Base-by-base conservation (phyloP, 2,888 invertebrate species). In the Ophion costatus region DNA sequence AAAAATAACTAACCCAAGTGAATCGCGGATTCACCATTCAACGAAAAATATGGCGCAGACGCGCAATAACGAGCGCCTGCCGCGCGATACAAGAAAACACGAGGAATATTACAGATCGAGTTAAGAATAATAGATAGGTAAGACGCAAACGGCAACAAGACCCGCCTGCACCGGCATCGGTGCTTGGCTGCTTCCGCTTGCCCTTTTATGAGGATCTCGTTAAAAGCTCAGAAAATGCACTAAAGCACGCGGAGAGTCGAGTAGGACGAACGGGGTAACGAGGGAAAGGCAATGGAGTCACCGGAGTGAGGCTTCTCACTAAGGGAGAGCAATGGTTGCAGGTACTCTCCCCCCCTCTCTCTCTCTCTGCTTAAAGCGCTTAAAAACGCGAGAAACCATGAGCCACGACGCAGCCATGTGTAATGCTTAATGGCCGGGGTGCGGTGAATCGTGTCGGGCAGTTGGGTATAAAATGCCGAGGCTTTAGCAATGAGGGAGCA, bases 151-250 rank as follows among this genome's bases (percentile, higher is more conserved):
- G 74, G 64, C 61, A 77, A 71, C 59, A 59, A 73, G 75, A 83
- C 64, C 67, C 51, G 66, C 17, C 69, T 66, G 78, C 29, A 29
- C 64, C 71, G 71, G 33, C 33, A 29, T 70, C 69, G 64, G 80
- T 76, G 75, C 71, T 80, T 80, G 51, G 71, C 70, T 73, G 64
- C 64, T 77, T 71, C 78, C 51, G 59, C 70, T 75, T 75, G 75
- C 45, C 87, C 74, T 89, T 89, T 90, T 89, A 89, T 67, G 88
- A 89, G 87, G 77, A 87, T 87, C 91, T 91, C 91, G 90, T 91
- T 91, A 91, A 91, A 90, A 91, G 91, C 91, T 88, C 88, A 86
- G 90, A 89, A 89, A 91, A 91, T 89, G 90, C 89, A 88, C 88
- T 89, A 89, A 91, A 90, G 88, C 71, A 4, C 51, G 51, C 17